Conservation (phyloP, 2,888 invertebrate species). For the Siphonodentalium dalli region DNA sequence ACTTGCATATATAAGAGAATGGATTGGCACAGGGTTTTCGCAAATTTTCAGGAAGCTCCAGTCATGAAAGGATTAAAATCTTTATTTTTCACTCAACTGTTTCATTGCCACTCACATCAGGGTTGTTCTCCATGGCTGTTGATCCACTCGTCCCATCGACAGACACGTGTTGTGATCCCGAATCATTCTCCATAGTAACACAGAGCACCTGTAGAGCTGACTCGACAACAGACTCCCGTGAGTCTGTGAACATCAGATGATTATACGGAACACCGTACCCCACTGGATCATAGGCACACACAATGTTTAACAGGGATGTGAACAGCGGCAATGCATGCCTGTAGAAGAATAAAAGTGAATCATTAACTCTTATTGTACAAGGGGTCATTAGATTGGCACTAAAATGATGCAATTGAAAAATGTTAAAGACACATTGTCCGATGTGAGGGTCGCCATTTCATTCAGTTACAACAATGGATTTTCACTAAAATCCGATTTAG, state of each 20-base stretch:
- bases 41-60: too few relatives aligned
- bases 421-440: too few relatives aligned
- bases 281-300: constrained; percentile 98
- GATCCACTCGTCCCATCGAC: constrained; percentile 57
- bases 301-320: constrained; percentile 94
- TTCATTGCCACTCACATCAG: constrained; percentile 43
- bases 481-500: too few relatives aligned
- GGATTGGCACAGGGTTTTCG: too few relatives aligned
- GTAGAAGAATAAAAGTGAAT: constrained; percentile 24
- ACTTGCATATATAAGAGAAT: too few relatives aligned
- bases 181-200: constrained; percentile 93
- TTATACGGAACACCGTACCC: constrained; percentile 96
- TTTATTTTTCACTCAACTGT: neutral
- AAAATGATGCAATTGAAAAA: too few relatives aligned
- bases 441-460: too few relatives aligned
- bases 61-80: too few relatives aligned
- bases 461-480: too few relatives aligned
- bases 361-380: too few relatives aligned
- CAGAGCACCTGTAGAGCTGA: constrained; percentile 72
- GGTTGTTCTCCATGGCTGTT: constrained; percentile 56
- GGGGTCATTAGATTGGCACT: too few relatives aligned
- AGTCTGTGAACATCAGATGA: constrained; percentile 92
- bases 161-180: constrained; percentile 42
- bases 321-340: constrained; percentile 95
- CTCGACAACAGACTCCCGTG: constrained; percentile 91